A percentile compares a stretch with the other conserved stretches of the same genome.
These are phyloP conservation scores for Grus americana DNA, from an alignment of 2,113 vertebrate genomes.

Conservation along the genomic window DNA sequence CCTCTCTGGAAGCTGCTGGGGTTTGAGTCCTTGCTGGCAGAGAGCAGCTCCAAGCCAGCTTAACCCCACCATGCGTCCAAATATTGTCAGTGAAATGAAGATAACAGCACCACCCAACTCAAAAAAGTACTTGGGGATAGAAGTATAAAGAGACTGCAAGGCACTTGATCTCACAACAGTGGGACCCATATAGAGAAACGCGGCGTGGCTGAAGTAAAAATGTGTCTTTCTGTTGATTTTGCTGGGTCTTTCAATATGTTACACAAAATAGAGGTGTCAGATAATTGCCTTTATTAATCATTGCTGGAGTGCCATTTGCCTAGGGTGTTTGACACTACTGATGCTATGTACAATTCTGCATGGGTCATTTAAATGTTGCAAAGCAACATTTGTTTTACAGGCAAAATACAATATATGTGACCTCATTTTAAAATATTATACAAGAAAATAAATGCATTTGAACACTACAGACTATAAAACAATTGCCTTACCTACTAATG, in stretches of 20 bases:
- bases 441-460: neutral
- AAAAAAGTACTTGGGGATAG: neutral
- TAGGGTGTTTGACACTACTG: neutral
- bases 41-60: neutral
- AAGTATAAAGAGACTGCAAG: neutral
- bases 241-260: neutral
- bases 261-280: neutral
- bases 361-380: neutral
- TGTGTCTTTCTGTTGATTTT: neutral
- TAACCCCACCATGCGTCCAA: rapidly evolving
- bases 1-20: neutral
- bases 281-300: neutral
- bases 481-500: neutral
- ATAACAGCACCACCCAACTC: neutral
- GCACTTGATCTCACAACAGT: neutral
- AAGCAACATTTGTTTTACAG: neutral
- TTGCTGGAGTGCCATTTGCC: neutral
- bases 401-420: neutral
- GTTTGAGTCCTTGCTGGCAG: neutral
- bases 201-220: neutral
- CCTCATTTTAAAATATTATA: neutral
- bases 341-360: neutral
- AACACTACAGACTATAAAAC: neutral
- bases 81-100: neutral
- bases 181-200: neutral